Conservation (phyloP, 2,888 invertebrate genomes). For the Brachypalpus laphriformis region DNA sequence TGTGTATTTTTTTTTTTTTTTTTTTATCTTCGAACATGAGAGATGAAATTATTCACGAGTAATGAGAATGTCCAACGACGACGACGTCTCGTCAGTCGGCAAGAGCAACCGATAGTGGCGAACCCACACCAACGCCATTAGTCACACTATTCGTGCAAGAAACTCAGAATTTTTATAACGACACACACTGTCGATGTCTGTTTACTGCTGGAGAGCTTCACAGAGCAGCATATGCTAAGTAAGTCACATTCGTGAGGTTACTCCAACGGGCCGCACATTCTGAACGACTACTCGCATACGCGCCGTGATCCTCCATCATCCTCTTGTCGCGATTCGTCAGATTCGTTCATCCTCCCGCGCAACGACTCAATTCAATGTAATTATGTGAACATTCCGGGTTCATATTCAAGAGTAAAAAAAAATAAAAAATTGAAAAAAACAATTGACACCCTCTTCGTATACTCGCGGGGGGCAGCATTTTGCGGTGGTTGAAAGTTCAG, state of each 20-base stretch:
- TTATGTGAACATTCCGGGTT: slow-evolving; percentile 64
- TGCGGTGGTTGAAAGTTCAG: slow-evolving; percentile 66
- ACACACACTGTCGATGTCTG: slow-evolving; percentile 70
- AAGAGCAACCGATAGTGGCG: slow-evolving; percentile 46
- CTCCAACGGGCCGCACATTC: slow-evolving; percentile 58
- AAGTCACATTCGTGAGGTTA: slow-evolving; percentile 70
- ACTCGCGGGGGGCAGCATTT: slow-evolving; percentile 37
- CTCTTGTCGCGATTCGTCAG: slow-evolving; percentile 72
- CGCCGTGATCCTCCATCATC: slow-evolving; percentile 69
- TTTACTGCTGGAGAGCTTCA: slow-evolving; percentile 51
- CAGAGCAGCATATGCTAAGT: slow-evolving; percentile 42
- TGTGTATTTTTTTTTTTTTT: background rate
- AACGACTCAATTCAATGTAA: slow-evolving; percentile 64
- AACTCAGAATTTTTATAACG: slow-evolving; percentile 56
- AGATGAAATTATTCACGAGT: slow-evolving; percentile 45
- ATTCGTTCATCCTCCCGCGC: slow-evolving; percentile 71
- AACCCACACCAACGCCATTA: slow-evolving; percentile 68
- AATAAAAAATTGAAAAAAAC: slow-evolving; percentile 45
- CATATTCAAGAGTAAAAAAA: slow-evolving; percentile 56
- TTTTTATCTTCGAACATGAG: slow-evolving; percentile 44
- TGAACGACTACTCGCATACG: slow-evolving; percentile 51
- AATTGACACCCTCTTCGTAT: slow-evolving; percentile 69
- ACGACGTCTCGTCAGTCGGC: slow-evolving; percentile 31
- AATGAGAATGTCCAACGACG: slow-evolving; percentile 44
- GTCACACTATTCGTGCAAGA: slow-evolving; percentile 72